Conservation (phyloP, 2,888 invertebrate species). For the Laothoe populi region DNA sequence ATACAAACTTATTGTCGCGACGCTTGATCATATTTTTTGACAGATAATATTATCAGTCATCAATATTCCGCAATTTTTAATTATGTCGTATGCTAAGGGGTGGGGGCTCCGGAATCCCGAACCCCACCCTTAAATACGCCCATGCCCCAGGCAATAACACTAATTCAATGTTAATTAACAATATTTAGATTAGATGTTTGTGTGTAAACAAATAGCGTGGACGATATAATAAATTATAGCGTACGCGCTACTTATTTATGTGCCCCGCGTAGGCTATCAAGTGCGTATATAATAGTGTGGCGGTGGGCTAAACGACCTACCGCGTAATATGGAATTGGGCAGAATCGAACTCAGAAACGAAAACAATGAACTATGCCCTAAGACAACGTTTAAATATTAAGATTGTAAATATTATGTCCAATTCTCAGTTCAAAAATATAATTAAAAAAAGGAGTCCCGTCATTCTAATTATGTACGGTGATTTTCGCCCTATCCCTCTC, state of each 20-base stretch:
- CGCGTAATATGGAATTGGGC: conserved; percentile 33
- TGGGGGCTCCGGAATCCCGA: too few species aligned
- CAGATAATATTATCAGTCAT: too few species aligned
- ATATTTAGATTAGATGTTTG: neutral
- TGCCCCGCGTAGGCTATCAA: conserved; percentile 38
- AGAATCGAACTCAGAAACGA: conserved; percentile 2
- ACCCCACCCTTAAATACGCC: too few species aligned
- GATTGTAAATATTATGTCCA: too few species aligned
- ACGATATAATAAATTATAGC: neutral
- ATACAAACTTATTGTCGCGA: too few species aligned
- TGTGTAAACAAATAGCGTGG: neutral
- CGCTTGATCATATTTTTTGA: too few species aligned
- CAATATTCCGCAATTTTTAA: too few species aligned
- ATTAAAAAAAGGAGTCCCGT: neutral
- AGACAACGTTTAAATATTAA: too few species aligned
- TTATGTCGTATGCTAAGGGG: too few species aligned
- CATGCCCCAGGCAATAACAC: neutral
- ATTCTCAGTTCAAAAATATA: neutral
- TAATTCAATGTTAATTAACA: neutral
- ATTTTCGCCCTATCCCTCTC: neutral
- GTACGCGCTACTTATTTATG: conserved; percentile 18
- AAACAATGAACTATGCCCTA: neutral
- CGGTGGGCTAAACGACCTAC: conserved; percentile 30
- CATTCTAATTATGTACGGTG: conserved; percentile 6
- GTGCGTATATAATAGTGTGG: conserved; percentile 41